Percentiles rank a stretch among this genome's conserved stretches.
These are phyloP conservation scores for Aplidium turbinatum DNA, from an alignment of 23 tunicate species.

Conservation along the genomic window DNA sequence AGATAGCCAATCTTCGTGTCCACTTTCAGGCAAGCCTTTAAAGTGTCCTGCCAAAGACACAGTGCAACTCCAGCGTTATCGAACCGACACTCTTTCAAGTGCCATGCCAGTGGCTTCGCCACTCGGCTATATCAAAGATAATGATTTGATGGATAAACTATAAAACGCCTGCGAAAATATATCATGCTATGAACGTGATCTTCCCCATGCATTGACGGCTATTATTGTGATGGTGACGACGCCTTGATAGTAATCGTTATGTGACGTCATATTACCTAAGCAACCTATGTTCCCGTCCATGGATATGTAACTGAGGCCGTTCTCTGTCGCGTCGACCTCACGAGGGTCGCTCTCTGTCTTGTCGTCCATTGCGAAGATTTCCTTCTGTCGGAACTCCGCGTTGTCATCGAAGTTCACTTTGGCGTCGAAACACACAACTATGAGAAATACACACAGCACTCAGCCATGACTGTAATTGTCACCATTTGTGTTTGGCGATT, in stretches of 20 bases:
- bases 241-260: neutral
- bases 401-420: conserved; percentile 95
- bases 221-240: too few species aligned
- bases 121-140: too few species aligned
- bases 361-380: conserved; percentile 91
- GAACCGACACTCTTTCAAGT: too few species aligned
- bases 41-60: too few species aligned
- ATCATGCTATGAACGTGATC: neutral
- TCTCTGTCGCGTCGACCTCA: conserved; percentile 86
- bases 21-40: too few species aligned
- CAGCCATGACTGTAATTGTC: too few species aligned
- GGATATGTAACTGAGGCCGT: conserved; percentile 81
- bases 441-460: neutral
- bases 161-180: neutral
- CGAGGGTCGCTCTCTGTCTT: conserved; percentile 80
- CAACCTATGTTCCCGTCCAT: conserved; percentile 99
- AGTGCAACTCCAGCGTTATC: too few species aligned
- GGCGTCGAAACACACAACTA: conserved; percentile 98
- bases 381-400: conserved; percentile 82
- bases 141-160: neutral
- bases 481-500: too few species aligned
- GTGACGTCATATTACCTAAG: conserved; percentile 58
- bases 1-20: too few species aligned
- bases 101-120: too few species aligned
- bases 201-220: too few species aligned